These are phyloP conservation scores for Cistogaster globosa DNA, from an alignment of 2,888 invertebrate species.

Conservation along the genomic window DNA sequence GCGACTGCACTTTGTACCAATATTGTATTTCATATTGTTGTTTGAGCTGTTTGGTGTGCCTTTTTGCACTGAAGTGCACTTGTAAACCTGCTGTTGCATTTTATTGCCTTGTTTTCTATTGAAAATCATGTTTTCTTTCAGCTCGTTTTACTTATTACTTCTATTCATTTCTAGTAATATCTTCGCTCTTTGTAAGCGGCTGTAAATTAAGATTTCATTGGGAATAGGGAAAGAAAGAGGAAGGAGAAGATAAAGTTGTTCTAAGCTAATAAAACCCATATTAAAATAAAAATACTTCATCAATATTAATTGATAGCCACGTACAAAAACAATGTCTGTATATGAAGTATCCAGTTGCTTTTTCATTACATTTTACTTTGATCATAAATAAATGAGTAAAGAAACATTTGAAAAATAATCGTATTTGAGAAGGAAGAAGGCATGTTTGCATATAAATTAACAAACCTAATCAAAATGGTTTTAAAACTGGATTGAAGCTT, in stretches of 20 bases:
- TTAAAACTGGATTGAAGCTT: constrained; percentile 1
- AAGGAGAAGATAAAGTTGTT: constrained; percentile 24
- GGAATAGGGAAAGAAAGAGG: not conserved
- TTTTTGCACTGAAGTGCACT: constrained; percentile 35
- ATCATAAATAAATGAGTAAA: constrained; percentile 44
- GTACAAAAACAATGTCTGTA: constrained; percentile 21
- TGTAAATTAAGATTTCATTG: constrained; percentile 1
- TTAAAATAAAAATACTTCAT: constrained; percentile 47
- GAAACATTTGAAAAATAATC: constrained; percentile 20
- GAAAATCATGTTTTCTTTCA: constrained; percentile 41
- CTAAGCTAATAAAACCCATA: constrained; percentile 60
- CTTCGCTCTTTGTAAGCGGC: constrained; percentile 1
- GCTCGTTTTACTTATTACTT: constrained; percentile 1
- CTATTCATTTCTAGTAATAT: constrained; percentile 2
- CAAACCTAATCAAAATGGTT: constrained; percentile 11
- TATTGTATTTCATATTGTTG: constrained; percentile 52
- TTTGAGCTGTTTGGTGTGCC: constrained; percentile 10
- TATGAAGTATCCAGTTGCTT: constrained; percentile 49
- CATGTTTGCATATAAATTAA: constrained; percentile 61
- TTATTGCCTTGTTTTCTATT: constrained; percentile 58
- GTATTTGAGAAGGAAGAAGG: constrained; percentile 1
- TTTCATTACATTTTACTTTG: constrained; percentile 65
- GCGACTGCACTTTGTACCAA: constrained; percentile 77
- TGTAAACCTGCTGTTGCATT: constrained; percentile 66
- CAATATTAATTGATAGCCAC: constrained; percentile 69